Base-by-base conservation (phyloP, 2,797 vertebrate species). In the Poecilia wingei region DNA sequence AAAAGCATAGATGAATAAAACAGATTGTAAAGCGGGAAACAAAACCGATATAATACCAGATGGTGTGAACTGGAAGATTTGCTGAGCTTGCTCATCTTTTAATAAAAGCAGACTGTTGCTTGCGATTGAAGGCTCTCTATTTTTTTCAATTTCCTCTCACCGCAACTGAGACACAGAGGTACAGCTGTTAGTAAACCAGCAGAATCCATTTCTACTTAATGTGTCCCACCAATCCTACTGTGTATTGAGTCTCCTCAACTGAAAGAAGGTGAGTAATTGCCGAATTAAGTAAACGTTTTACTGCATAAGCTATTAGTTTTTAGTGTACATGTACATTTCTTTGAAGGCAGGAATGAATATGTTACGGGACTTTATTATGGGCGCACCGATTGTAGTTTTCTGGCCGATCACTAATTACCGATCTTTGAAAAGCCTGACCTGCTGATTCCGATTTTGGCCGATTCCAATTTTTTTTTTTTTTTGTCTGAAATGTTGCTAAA, bases 11-110 rank as follows among this genome's bases (percentile, higher is more conserved):
- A 82, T n/a, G 64, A 22, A 25, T 31, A 31, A 36, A 51, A 69
- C 22, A 64, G 14, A 74, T 33, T 10, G 9, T 41, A 41, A 28
- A 74, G 64, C 31, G 1, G 61, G 79, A 72, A 76, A 16, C 39
- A 77, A 33, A 80, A 64, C 80, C 81, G 79, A 84, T 80, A 77
- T 78, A 79, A 77, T 76, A 81, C 13, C 84, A 76, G 82, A 81
- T 85, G 83, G 81, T 84, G 28, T 28, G 39, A 41, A 25, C 75
- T 33, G 71, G 74, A 55, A 72, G 59, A 75, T 69, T 57, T 6
- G 53, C 43, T 78, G 61, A 74, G 68, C 68, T 59, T 69, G 72
- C 64, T 36, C 10, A 10, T 25, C 64, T 68, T 41, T 68, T 68
- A 53, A 39, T 68, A 41, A 41, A 68, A 68, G 20, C 36, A 68